Percentiles rank a stretch among this genome's conserved stretches.
Conservation (phyloP, 53 echinoderm and acorn worm species). For the Stichopus horrens region DNA sequence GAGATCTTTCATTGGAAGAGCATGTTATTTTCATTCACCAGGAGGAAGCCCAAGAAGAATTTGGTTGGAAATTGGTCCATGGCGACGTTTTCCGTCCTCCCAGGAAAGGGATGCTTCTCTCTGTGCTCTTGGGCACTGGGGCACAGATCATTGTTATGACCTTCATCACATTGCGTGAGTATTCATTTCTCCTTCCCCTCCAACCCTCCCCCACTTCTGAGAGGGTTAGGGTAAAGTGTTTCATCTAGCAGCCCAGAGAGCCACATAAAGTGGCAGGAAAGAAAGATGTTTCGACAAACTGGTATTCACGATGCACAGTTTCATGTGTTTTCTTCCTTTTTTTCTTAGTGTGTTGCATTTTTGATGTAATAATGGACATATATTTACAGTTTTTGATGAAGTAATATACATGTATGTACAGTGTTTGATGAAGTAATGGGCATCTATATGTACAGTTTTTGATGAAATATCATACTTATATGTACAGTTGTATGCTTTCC, state of each 20-base stretch:
- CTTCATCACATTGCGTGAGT: slow-evolving; percentile 95
- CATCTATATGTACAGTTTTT: too few species aligned
- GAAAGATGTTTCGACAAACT: too few species aligned
- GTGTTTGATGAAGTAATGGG: too few species aligned
- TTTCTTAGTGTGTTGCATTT: too few species aligned
- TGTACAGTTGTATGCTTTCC: too few species aligned
- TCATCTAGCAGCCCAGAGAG: background rate
- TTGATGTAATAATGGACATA: background rate
- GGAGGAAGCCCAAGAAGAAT: slow-evolving; percentile 96
- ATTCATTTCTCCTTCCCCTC: background rate
- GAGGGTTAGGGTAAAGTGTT: background rate
- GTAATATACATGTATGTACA: too few species aligned
- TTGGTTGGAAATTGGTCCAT: slow-evolving; percentile 93
- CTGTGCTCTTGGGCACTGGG: slow-evolving; percentile 90
- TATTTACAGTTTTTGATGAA: background rate
- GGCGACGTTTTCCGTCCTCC: slow-evolving; percentile 96
- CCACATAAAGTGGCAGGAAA: too few species aligned
- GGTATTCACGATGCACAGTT: too few species aligned
- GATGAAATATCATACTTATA: too few species aligned
- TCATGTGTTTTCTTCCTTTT: too few species aligned
- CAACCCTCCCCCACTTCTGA: too few species aligned
- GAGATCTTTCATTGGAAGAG: too few species aligned
- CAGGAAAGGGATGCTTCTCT: slow-evolving; percentile 84
- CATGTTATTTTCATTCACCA: slow-evolving; percentile 12
- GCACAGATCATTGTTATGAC: slow-evolving; percentile 88